These are phyloP conservation scores for Ctenoplectra terminalis DNA, from an alignment of 1,140 invertebrate species.

Conservation along the genomic window DNA sequence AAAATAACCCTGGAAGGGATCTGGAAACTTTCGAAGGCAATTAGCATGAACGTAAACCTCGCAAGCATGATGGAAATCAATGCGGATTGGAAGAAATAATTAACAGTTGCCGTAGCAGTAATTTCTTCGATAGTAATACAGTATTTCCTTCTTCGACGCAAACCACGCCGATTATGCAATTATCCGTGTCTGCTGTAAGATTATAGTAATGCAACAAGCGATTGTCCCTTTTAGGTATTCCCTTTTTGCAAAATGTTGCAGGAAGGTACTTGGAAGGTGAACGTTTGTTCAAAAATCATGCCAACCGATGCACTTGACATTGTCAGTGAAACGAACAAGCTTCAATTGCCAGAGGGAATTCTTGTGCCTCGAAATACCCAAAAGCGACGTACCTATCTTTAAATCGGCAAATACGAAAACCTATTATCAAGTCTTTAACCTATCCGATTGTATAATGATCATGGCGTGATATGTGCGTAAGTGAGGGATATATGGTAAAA, in stretches of 20 bases:
- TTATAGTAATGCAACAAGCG: background rate
- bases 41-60: background rate
- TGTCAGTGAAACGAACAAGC: background rate
- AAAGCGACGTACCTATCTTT: constrained; percentile 1
- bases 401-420: background rate
- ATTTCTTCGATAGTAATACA: background rate
- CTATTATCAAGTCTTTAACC: constrained; percentile 1
- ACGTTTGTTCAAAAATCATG: background rate
- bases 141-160: background rate
- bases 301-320: background rate
- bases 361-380: background rate
- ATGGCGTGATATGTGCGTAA: too few species aligned
- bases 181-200: background rate
- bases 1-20: background rate
- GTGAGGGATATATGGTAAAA: background rate
- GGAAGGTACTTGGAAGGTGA: too few species aligned
- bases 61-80: background rate
- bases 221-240: background rate
- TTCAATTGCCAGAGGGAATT: background rate
- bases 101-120: background rate
- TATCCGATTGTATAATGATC: background rate
- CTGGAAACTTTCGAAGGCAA: too few species aligned
- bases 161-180: background rate
- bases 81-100: background rate
- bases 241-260: too few species aligned